Percentiles rank a stretch among this genome's conserved stretches.
These are phyloP conservation scores for Pomatostomus ruficeps DNA, from an alignment of 2,113 vertebrate genomes.

Conservation along the genomic window DNA sequence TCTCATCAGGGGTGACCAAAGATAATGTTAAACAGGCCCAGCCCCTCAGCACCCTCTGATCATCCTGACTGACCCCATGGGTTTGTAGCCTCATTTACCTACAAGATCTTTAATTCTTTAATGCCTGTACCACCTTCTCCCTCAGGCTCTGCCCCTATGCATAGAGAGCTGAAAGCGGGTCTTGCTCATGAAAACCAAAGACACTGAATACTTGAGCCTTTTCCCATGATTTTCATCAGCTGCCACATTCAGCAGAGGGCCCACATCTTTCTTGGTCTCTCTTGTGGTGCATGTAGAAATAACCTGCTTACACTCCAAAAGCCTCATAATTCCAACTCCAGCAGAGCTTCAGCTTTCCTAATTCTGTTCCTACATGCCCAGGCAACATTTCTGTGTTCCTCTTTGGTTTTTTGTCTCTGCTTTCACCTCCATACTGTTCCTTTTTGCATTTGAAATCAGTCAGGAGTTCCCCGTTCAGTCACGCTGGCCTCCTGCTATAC, in stretches of 20 bases:
- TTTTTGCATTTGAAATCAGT: constrained; percentile 44
- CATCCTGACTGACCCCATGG: not conserved
- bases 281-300: not conserved
- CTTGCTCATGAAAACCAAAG: not conserved
- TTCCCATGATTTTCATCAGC: not conserved
- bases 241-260: not conserved
- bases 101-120: not conserved
- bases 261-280: not conserved
- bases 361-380: not conserved
- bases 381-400: not conserved
- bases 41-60: not conserved
- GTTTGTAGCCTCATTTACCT: rapidly evolving
- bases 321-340: not conserved
- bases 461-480: not conserved
- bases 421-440: not conserved
- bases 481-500: constrained; percentile 38
- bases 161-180: not conserved
- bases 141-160: not conserved
- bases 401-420: not conserved
- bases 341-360: not conserved
- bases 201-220: not conserved
- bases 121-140: not conserved
- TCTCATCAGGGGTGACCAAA: not conserved
- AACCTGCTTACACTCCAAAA: not conserved
- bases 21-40: not conserved